A percentile compares a stretch with the other conserved stretches of the same genome.
Evolutionary conservation across 2,113 vertebrate species (phyloP).

Genomic region (Odocoileus virginianus): DNA sequence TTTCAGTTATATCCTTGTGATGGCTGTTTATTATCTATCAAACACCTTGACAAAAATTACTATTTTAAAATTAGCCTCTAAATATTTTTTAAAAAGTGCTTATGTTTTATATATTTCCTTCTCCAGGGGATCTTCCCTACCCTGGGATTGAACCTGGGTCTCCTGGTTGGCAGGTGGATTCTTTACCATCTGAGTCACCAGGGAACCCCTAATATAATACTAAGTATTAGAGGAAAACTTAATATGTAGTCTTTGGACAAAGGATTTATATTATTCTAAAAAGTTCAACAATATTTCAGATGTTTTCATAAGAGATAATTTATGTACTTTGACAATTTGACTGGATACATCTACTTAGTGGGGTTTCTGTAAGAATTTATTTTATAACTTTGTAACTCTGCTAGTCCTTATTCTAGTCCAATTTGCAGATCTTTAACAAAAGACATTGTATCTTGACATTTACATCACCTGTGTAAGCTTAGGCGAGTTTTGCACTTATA

Average conservation of each 20-base stretch:
- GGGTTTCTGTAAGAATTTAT: not conserved
- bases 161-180: not conserved
- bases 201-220: not conserved
- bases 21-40: not conserved
- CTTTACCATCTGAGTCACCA: not conserved
- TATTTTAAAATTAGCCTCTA: not conserved
- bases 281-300: not conserved
- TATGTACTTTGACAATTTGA: not conserved
- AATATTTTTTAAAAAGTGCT: not conserved
- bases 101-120: not conserved
- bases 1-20: not conserved
- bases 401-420: not conserved
- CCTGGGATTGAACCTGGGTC: not conserved
- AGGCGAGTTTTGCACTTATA: not conserved
- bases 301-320: not conserved
- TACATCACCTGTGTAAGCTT: not conserved
- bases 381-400: not conserved
- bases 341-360: not conserved
- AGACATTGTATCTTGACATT: not conserved
- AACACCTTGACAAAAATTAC: not conserved
- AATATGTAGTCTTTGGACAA: not conserved
- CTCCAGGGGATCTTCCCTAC: not conserved
- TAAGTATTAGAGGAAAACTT: not conserved
- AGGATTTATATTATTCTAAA: not conserved
- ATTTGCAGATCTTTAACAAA: not conserved